Evolutionary conservation across 92 coral and sea anemone genomes (phyloP).

Genomic region (Umimayanthus kanabou): DNA sequence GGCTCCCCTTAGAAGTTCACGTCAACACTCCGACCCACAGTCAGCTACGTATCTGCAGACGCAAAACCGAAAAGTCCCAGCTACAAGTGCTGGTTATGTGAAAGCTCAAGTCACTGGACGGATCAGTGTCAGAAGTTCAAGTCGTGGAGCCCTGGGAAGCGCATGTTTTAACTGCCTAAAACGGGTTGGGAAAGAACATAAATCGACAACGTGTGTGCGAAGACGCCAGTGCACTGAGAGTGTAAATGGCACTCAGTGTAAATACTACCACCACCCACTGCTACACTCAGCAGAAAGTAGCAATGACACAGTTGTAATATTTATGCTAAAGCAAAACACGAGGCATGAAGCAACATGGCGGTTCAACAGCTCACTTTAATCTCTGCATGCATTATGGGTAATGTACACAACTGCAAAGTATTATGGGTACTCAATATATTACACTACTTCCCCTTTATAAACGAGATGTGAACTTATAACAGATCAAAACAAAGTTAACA

Average conservation of each 20-base stretch:
- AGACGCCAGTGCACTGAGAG: conserved; percentile 41
- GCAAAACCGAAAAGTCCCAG: neutral
- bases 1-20: conserved; percentile 55
- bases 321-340: too few species aligned
- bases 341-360: too few species aligned
- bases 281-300: too few species aligned
- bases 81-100: conserved; percentile 34
- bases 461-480: too few species aligned
- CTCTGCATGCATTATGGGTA: too few species aligned
- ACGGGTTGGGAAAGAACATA: conserved; percentile 51
- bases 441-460: too few species aligned
- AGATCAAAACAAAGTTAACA: too few species aligned
- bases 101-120: conserved; percentile 25
- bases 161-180: conserved; percentile 24
- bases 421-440: too few species aligned
- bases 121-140: conserved; percentile 35
- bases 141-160: neutral
- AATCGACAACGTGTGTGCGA: conserved; percentile 53
- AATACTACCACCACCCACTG: too few species aligned
- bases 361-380: too few species aligned
- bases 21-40: neutral
- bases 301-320: too few species aligned
- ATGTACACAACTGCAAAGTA: too few species aligned
- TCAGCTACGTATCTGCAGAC: neutral
- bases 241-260: neutral